Evolutionary conservation across 2,888 invertebrate species (phyloP), one percentile per base, ranked within the genome.

Genomic region (Pollenia labialis): DNA sequence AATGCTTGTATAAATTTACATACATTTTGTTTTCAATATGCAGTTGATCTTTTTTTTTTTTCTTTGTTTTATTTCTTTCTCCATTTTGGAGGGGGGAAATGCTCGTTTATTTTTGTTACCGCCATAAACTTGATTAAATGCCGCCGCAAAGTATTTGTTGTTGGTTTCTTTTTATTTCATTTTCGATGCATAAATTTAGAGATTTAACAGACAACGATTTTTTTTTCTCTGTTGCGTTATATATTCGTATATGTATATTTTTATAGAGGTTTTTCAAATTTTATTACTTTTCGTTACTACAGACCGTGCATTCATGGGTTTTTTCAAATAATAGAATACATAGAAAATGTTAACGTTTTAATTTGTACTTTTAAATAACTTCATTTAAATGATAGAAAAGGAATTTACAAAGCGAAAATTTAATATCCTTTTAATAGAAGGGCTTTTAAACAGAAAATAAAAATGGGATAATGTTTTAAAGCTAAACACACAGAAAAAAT

Each of bases 121-220:
- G 90, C 89, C 90, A 91, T 92, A 92, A 92, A 91, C 90, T 91
- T 92, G 91, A 91, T 92, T 91, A 91, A 91, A 90, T 90, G 90
- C 90, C 89, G 88, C 87, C 90, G 60, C 84, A 85, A 88, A 89
- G 89, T 88, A 88, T 85, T 87, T 76, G 69, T 81, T 75, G 44
- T 23, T 66, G 50, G 46, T 40, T 76, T 50, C 66, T 48, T 52
- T 77, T 68, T 74, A 40, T 64, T 76, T 46, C 76, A 54, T 88
- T 88, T 89, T 89, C 89, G 88, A 90, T 89, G 90, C 88, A 91
- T 91, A 91, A 91, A 91, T 90, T 91, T 90, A 77, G 87, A 88
- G 87, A 88, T 88, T 85, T 46, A 76, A 64, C 46, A 77, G 81
- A 87, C 87, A 64, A 77, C 56, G 48, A 69, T 75, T 85, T 82